A percentile compares a stretch with the other conserved stretches of the same genome.
phyloP scores from a whole-genome alignment of 2,797 vertebrate genomes.

The Picus viridis region DNA sequence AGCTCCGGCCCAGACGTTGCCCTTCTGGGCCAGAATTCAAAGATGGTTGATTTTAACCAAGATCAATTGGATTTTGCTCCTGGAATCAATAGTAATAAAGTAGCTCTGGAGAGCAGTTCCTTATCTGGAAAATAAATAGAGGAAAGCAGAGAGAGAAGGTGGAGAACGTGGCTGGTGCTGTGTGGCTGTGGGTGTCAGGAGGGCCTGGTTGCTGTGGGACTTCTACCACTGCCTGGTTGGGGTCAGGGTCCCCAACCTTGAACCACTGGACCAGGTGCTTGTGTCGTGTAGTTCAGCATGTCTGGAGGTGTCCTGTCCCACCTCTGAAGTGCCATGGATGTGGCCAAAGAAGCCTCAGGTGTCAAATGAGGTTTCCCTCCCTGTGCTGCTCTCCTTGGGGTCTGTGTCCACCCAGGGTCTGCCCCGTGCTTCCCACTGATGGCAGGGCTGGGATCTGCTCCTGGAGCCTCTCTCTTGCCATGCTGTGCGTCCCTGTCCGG shows the following conservation, averaged over 20 bases:
- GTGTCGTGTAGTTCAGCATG: rapidly evolving
- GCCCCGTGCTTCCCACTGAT: not conserved
- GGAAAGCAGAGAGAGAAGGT: not conserved
- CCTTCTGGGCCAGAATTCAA: not conserved
- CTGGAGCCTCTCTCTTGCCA: not conserved
- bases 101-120: slow-evolving; percentile 25
- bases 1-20: not conserved
- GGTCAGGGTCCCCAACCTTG: not conserved
- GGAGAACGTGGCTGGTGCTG: not conserved
- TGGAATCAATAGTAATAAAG: slow-evolving; percentile 42
- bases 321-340: rapidly evolving
- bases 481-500: not conserved
- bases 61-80: slow-evolving; percentile 21
- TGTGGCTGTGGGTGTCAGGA: rapidly evolving
- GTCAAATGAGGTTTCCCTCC: not conserved
- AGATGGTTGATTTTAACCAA: not conserved
- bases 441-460: not conserved
- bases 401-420: not conserved
- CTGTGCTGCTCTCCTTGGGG: rapidly evolving
- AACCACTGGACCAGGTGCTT: not conserved
- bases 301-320: rapidly evolving
- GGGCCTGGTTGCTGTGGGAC: not conserved
- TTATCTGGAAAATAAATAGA: slow-evolving; percentile 27
- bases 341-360: rapidly evolving
- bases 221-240: rapidly evolving